Base-by-base conservation (phyloP, 2,113 vertebrate genomes). In the Vulpes ferrilata region DNA sequence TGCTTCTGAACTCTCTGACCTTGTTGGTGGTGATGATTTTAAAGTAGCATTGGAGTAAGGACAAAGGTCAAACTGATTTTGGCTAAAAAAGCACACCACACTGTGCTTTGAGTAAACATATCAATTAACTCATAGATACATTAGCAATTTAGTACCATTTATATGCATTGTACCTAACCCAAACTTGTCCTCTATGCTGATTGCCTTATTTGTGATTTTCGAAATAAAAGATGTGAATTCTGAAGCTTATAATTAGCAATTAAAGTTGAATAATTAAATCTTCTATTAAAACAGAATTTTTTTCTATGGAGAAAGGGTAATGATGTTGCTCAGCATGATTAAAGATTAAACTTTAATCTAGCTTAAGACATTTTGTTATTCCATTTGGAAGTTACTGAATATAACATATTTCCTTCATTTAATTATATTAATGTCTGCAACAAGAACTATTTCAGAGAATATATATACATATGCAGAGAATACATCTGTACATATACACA, bases 181-280 rank as follows among this genome's bases (percentile, higher is more conserved):
- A 82, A 69, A 32, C 0, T 4, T 80, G 55, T 96, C 92, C 81
- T 90, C 16, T 81, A 6, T 96, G 96, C 55, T 79, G 55, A 93
- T 35, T 89, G 20, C 74, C 32, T 88, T 25, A 90, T 85, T 97
- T 95, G 57, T n/a, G 85, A 57, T 76, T 43, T 86, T 35, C 23
- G 80, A 43, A 85, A 30, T 59, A 74, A 73, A 76, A 53, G 6
- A 85, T 90, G 60, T 89, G n/a, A 96, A 95, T 76, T 95, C 62
- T 51, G 15, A 60, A 90, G 7, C 0, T 88, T 95, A 95, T 71
- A 85, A 5, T 95, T 91, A 97, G 73, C 65, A 64, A 88, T 51
- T 64, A 86, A 94, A 55, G 19, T 84, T 84, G 64, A 90, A 74
- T 95, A 73, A 96, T 95, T 96, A 93, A 86, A 73, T 79, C 22